Evolutionary conservation across 2,888 invertebrate genomes (phyloP), one percentile per base, ranked within the genome.

Genomic region (Aphidoletes aphidimyza): DNA sequence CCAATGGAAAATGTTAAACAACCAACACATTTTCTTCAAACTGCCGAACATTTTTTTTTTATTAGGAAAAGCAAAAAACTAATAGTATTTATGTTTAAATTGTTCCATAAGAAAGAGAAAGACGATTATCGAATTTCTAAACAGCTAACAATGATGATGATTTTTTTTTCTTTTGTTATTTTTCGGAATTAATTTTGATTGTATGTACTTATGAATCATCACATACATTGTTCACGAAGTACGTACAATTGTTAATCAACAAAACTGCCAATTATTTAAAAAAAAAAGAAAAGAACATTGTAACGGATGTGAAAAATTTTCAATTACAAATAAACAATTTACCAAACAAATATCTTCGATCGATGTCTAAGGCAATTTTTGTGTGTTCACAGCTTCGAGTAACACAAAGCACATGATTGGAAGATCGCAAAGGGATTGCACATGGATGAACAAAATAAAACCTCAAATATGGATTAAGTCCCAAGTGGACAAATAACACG

Each of bases 1-100:
- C 93, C 1, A 94, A 95, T 88, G 93, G 95, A 22, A 95, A 96
- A 86, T 90, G 90, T 87, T 90, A 89, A 54, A 34, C 37, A 34
- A 34, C 26, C 34, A 9, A 17, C 8, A 22, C 14, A 83, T 54
- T 54, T 54, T 54, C 6, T 22, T 5, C 6, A 54, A 17, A 54
- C 22, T 8, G 11, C 3, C 2, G 22, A 69, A 30, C 11, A 11
- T 69, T 69, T 30, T 69, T 69, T 30, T 69, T 8, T 14, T 17
- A 2, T 47, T 19, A 47, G 47, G 17, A 22, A 54, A 54, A 54
- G 30, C 0, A 54, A 54, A 9, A 6, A 42, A 42, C 42, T 69
- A 69, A 69, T 69, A 69, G 69, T 69, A 69, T 69, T 69, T 69
- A 69, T 69, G 34, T 9, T 54, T 54, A 22, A 54, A n/a, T 54